A percentile compares a stretch with the other conserved stretches of the same genome.
These are phyloP conservation scores for Mirza zaza DNA, from an alignment of 2,113 vertebrate species.

Conservation along the genomic window DNA sequence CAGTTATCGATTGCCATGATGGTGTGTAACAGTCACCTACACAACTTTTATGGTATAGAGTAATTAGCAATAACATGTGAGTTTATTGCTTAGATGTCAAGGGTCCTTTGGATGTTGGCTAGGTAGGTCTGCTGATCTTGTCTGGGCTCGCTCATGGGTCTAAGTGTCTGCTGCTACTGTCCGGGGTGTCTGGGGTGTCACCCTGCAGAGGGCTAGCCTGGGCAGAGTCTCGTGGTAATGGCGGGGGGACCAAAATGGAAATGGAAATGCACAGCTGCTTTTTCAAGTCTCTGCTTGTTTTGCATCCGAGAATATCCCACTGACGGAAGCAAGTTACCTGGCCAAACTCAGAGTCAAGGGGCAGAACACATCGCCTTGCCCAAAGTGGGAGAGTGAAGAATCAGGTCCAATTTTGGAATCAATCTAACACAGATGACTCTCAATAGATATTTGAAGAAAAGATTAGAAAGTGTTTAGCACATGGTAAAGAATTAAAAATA, in stretches of 20 bases:
- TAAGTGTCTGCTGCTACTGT: not conserved
- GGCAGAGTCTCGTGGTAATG: not conserved
- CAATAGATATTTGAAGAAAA: constrained; percentile 8
- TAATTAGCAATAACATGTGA: not conserved
- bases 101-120: not conserved
- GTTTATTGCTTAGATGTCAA: not conserved
- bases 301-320: not conserved
- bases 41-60: not conserved
- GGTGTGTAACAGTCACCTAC: not conserved
- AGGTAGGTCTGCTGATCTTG: not conserved
- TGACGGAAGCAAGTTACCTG: not conserved
- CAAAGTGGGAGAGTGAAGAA: not conserved
- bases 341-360: not conserved
- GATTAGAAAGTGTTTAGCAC: not conserved
- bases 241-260: not conserved
- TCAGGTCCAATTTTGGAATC: not conserved
- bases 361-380: not conserved
- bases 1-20: not conserved
- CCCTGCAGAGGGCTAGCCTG: not conserved
- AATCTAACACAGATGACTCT: not conserved
- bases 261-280: not conserved
- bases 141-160: not conserved
- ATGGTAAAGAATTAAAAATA: not conserved
- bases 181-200: not conserved
- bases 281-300: not conserved